Conservation (phyloP, 2,797 vertebrate species). For the Pampus argenteus region DNA sequence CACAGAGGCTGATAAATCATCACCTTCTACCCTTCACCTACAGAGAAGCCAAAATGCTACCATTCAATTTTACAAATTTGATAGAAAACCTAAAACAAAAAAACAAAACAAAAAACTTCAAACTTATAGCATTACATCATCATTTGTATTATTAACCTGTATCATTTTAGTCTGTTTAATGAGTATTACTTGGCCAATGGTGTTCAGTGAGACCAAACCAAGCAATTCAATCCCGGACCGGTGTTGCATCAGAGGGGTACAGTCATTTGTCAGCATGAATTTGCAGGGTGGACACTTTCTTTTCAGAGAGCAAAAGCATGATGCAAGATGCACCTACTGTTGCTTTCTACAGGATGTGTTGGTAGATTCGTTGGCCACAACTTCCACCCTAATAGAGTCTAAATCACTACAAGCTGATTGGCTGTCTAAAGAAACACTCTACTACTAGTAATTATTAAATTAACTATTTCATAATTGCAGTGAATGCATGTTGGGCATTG, state of each 20-base stretch:
- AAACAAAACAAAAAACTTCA: background rate
- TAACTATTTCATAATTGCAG: background rate
- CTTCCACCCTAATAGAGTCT: background rate
- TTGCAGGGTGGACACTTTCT: conserved; percentile 62
- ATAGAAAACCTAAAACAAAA: background rate
- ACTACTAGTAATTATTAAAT: background rate
- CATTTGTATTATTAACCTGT: background rate
- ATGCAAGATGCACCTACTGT: conserved; percentile 75
- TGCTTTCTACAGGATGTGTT: conserved; percentile 56
- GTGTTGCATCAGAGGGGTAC: conserved; percentile 75
- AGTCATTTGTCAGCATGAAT: conserved; percentile 58
- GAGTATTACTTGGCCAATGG: background rate
- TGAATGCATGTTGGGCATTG: background rate
- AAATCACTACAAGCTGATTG: background rate
- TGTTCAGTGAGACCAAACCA: conserved; percentile 29
- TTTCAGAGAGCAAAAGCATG: conserved; percentile 67
- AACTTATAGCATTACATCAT: background rate
- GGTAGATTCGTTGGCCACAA: background rate
- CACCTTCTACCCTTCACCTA: background rate
- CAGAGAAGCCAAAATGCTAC: background rate
- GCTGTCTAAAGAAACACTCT: conserved; percentile 1
- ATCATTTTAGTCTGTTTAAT: background rate
- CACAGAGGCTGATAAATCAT: background rate
- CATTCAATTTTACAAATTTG: background rate
- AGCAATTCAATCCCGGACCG: conserved; percentile 50